These are phyloP conservation scores for Carcinoscorpius rotundicauda DNA, from an alignment of 1,140 invertebrate genomes.

Conservation along the genomic window DNA sequence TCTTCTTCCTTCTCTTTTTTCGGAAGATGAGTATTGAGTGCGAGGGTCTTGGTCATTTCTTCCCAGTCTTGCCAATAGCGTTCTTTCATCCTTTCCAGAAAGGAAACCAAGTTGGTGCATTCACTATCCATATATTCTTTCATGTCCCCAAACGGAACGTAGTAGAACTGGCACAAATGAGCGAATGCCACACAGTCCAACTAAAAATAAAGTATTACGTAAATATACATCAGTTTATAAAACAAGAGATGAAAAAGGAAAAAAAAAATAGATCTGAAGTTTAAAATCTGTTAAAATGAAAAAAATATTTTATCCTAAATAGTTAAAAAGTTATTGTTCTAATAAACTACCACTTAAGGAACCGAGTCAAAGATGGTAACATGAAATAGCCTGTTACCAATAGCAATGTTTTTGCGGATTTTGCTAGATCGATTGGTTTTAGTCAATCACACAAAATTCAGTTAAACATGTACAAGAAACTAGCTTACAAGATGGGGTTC, in stretches of 20 bases:
- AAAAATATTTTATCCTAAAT: background rate
- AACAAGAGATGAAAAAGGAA: too few relatives aligned
- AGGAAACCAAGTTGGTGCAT: conserved; percentile 26
- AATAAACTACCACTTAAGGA: background rate
- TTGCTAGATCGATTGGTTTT: too few relatives aligned
- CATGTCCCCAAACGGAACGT: conserved; percentile 22
- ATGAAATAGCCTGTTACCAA: background rate
- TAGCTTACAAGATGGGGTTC: conserved; percentile 62
- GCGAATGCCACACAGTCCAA: conserved; percentile 25
- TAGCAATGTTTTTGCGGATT: too few relatives aligned
- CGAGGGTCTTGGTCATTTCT: conserved; percentile 65
- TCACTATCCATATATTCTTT: conserved; percentile 26
- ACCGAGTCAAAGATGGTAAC: background rate
- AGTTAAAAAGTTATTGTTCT: background rate
- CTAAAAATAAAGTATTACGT: conserved; percentile 8
- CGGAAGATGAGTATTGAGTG: conserved; percentile 65
- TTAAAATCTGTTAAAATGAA: background rate
- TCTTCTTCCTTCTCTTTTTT: conserved; percentile 61
- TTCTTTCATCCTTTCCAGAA: conserved; percentile 27
- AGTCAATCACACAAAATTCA: too few relatives aligned
- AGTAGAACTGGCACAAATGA: conserved; percentile 24
- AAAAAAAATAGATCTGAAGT: too few relatives aligned
- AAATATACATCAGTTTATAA: too few relatives aligned
- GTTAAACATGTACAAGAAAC: background rate
- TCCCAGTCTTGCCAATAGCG: conserved; percentile 78